These are phyloP conservation scores for Cygnus olor DNA, from an alignment of 2,797 vertebrate genomes.

Conservation along the genomic window DNA sequence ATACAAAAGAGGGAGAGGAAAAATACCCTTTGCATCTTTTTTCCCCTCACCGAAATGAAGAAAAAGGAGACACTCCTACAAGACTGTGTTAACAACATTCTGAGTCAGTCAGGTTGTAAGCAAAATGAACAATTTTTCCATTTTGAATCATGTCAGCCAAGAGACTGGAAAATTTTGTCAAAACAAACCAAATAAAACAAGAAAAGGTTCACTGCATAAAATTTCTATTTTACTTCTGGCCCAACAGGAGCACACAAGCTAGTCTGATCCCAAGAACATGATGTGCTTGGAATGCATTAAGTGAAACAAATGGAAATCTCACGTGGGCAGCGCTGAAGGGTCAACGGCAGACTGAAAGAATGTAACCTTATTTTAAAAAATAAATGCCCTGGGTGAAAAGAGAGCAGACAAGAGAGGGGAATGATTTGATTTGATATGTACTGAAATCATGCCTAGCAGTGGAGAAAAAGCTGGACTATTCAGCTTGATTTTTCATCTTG, in stretches of 20 bases:
- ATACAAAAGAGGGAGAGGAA: neutral
- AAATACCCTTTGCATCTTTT: neutral
- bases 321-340: neutral
- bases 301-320: constrained; percentile 51
- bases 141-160: neutral
- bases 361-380: constrained; percentile 64
- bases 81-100: neutral
- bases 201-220: neutral
- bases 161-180: neutral
- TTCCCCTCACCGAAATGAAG: neutral
- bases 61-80: neutral
- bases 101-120: neutral
- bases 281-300: constrained; percentile 45
- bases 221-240: neutral
- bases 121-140: neutral
- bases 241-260: neutral
- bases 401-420: neutral
- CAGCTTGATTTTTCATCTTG: neutral
- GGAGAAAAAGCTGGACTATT: constrained; percentile 10
- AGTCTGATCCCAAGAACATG: constrained; percentile 9
- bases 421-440: neutral
- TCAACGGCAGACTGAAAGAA: constrained; percentile 48
- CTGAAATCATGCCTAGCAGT: neutral
- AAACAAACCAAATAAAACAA: neutral
- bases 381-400: constrained; percentile 21